Base-by-base conservation (phyloP, 2,113 vertebrate species). In the Hydrolagus affinis region DNA sequence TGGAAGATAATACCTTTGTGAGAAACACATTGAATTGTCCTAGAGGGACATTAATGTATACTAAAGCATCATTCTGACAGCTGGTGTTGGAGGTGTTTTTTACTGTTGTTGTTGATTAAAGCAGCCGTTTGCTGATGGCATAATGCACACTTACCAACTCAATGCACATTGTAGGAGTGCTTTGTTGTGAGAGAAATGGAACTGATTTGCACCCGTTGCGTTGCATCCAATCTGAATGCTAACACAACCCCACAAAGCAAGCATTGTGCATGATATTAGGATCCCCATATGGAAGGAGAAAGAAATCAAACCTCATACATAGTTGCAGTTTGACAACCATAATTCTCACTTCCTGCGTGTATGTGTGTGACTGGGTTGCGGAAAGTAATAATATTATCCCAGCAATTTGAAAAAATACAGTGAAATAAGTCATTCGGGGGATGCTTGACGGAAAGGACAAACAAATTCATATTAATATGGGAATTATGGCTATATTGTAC, bases 21-120 rank as follows among this genome's bases (percentile, higher is more conserved):
- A 30, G 25, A 19, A 83, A 14, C 25, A 15, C 78, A 66, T 28
- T 83, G 14, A 83, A 66, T 66, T 83, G 62, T 83, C 78, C 78
- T 83, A 66, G 78, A 68, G 78, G 44, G 44, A 44, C 44, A 44
- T 44, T 44, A 44, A 44, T 83, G 64, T 68, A 68, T 19, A 21
- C 19, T 66, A 80, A 80, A 64, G 23, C 23, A 25, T 68, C 62
- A 32, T 68, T 23, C 62, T 19, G 32, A 21, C 62, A 66, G 78
- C 78, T 83, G 59, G 62, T n/a, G n/a, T 32, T 83, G 23, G 60
- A 21, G 44, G 8, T 83, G 17, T 66, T 64, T 44, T 44, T 25
- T 11, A 3, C 30, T 83, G 78, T 60, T 30, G 66, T 83, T 83
- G 78, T 60, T 30, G 66, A 32, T 17, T 68, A n/a, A 60, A 80